A percentile compares a stretch with the other conserved stretches of the same genome.
phyloP scores from a whole-genome alignment of 2,113 vertebrate species.

The Nycticorax nycticorax region DNA sequence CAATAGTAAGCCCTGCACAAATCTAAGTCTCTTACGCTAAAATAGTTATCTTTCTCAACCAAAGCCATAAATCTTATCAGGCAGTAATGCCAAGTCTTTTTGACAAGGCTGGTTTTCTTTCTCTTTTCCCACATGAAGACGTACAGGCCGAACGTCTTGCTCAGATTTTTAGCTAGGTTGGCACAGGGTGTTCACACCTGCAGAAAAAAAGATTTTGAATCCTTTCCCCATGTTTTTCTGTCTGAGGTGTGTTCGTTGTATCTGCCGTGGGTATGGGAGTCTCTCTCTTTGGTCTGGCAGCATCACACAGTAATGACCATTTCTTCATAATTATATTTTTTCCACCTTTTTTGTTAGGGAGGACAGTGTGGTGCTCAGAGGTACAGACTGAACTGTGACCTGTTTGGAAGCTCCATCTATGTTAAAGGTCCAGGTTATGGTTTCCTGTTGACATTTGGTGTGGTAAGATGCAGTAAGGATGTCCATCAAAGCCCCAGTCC shows the following conservation, averaged over 20 bases:
- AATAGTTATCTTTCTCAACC: constrained; percentile 1
- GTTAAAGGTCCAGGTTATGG: not conserved
- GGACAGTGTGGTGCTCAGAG: not conserved
- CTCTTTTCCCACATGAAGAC: not conserved
- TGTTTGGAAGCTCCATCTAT: not conserved
- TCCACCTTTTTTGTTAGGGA: not conserved
- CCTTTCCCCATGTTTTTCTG: not conserved
- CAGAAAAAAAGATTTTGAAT: not conserved
- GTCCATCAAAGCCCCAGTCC: not conserved
- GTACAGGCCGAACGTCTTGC: not conserved
- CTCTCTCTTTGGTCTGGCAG: not conserved
- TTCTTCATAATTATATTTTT: not conserved
- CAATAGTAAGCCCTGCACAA: not conserved
- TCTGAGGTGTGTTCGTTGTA: not conserved
- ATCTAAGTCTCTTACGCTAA: not conserved
- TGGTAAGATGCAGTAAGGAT: not conserved
- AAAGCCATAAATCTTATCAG: not conserved
- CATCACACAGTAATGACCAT: not conserved
- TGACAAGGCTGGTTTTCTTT: not conserved
- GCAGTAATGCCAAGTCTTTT: not conserved
- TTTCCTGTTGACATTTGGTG: not conserved
- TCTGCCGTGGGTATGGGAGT: rapidly evolving
- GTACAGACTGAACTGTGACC: not conserved
- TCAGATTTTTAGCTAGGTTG: not conserved
- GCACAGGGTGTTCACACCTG: not conserved